phyloP scores from a whole-genome alignment of 2,797 vertebrate species.

The Rhynchotus rufescens region DNA sequence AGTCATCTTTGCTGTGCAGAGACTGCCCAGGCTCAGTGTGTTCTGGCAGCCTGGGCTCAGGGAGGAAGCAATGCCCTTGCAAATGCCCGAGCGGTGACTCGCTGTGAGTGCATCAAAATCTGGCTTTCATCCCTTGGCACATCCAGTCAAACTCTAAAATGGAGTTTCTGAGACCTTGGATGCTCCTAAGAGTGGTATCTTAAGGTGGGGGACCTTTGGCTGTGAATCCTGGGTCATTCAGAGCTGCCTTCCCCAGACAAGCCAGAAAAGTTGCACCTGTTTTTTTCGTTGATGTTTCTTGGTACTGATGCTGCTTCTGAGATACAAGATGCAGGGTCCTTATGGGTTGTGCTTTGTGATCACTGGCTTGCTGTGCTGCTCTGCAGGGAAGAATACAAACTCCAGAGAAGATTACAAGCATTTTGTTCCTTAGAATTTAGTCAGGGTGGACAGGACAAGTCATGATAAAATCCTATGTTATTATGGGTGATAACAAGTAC shows the following conservation, averaged over 20 bases:
- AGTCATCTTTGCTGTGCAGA: background rate
- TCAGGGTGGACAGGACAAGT: rapidly evolving
- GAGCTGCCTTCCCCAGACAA: background rate
- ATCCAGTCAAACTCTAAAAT: background rate
- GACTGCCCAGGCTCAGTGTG: background rate
- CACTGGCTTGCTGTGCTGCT: background rate
- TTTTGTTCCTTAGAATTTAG: background rate
- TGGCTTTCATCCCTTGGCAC: background rate
- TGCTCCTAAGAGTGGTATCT: background rate
- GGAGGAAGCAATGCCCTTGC: background rate
- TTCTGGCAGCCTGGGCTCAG: background rate
- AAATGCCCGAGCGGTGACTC: background rate
- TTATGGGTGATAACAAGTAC: background rate
- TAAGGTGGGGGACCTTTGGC: background rate
- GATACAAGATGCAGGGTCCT: background rate
- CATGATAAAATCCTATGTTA: background rate
- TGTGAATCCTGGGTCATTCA: background rate
- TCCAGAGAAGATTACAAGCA: background rate
- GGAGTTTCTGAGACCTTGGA: background rate
- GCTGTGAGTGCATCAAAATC: background rate
- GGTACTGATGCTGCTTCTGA: background rate
- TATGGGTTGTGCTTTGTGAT: background rate
- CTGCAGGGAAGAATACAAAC: background rate
- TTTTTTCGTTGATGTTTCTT: background rate
- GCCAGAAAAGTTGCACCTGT: background rate